Percentiles rank a stretch among this genome's conserved stretches.
phyloP scores from a whole-genome alignment of 2,797 vertebrate genomes.

The Naso thynnoides region DNA sequence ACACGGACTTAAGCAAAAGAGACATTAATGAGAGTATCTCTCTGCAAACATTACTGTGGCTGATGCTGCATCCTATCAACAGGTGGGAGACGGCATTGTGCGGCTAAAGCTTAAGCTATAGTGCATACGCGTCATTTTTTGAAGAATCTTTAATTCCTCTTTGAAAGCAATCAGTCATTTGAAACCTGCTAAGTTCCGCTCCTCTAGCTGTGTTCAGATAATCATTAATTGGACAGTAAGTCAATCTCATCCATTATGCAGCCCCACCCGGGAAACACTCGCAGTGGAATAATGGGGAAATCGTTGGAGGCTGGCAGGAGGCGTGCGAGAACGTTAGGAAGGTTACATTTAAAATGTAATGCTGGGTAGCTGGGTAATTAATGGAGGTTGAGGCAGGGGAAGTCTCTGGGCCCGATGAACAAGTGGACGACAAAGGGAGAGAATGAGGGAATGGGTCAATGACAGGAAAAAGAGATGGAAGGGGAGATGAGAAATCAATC shows the following conservation, averaged over 20 bases:
- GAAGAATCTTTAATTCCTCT: constrained; percentile 58
- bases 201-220: constrained; percentile 68
- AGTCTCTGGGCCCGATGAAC: constrained; percentile 45
- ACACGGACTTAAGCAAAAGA: constrained; percentile 63
- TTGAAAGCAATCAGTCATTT: constrained; percentile 69
- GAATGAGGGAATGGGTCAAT: constrained; percentile 60
- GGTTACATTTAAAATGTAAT: constrained; percentile 69
- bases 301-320: constrained; percentile 70
- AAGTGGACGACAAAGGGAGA: constrained; percentile 52
- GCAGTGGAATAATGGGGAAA: constrained; percentile 74
- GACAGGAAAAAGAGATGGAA: constrained; percentile 59
- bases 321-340: constrained; percentile 56
- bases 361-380: constrained; percentile 67
- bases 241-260: constrained; percentile 83
- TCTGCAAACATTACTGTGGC: constrained; percentile 48
- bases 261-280: constrained; percentile 66
- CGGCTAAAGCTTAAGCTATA: constrained; percentile 45
- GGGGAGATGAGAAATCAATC: constrained; percentile 66
- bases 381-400: constrained; percentile 56
- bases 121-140: constrained; percentile 43
- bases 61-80: constrained; percentile 37
- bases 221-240: constrained; percentile 81
- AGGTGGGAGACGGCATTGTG: constrained; percentile 42
- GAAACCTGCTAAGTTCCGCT: constrained; percentile 59
- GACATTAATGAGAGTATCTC: constrained; percentile 61